phyloP scores from a whole-genome alignment of 2,888 invertebrate genomes.

The Orthosia gothica region DNA sequence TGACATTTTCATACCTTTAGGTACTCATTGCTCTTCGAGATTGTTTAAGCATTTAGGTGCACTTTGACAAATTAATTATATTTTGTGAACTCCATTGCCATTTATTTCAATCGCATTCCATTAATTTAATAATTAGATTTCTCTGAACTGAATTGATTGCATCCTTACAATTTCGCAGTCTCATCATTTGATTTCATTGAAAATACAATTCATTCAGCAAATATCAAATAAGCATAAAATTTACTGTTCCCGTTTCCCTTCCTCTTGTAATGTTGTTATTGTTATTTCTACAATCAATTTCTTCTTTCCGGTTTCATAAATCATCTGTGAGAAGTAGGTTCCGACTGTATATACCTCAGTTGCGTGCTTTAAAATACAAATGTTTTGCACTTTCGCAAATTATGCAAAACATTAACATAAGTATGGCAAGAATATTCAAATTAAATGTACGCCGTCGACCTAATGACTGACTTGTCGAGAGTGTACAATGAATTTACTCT shows the following conservation, averaged over 20 bases:
- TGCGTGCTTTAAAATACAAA: constrained; percentile 48
- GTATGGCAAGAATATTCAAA: constrained; percentile 68
- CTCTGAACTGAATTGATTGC: constrained; percentile 24
- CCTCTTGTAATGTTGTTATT: constrained; percentile 30
- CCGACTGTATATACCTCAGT: constrained; percentile 27
- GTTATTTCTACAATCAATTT: constrained; percentile 76
- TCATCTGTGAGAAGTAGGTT: constrained; percentile 64
- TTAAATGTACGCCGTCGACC: constrained; percentile 60
- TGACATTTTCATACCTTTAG: too few relatives aligned
- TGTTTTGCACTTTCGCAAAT: constrained; percentile 63
- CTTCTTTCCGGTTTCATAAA: constrained; percentile 75
- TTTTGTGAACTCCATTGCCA: neutral
- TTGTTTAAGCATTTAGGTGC: neutral
- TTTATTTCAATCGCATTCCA: constrained; percentile 20
- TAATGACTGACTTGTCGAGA: constrained; percentile 62
- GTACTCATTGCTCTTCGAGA: neutral
- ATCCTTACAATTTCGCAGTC: constrained; percentile 13
- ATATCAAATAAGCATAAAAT: constrained; percentile 24
- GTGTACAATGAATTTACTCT: constrained; percentile 58
- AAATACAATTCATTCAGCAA: constrained; percentile 25
- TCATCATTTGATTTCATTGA: constrained; percentile 31
- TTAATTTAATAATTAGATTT: constrained; percentile 13
- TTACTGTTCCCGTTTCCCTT: neutral
- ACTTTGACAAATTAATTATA: neutral
- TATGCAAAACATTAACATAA: constrained; percentile 70